phyloP scores from a whole-genome alignment of 2,888 invertebrate species.

The Rhagium mordax region DNA sequence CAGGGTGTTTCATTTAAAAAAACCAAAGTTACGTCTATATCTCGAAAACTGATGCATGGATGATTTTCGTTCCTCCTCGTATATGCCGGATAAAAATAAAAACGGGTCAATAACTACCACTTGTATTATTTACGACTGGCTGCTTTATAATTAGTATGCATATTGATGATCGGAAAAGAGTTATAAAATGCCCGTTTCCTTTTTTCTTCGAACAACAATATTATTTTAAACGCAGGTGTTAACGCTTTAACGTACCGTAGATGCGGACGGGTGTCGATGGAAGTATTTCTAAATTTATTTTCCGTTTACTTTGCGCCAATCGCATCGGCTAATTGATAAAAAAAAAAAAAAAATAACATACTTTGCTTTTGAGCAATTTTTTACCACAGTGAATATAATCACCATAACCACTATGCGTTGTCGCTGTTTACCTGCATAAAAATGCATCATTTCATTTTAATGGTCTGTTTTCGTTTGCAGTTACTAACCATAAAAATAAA shows the following conservation, averaged over 20 bases:
- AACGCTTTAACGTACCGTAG: background rate
- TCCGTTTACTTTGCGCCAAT: too few species aligned
- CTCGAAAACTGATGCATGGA: too few species aligned
- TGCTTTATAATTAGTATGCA: background rate
- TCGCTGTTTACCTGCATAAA: constrained; percentile 28
- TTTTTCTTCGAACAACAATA: constrained; percentile 1
- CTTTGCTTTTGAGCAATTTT: too few species aligned
- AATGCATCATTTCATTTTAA: constrained; percentile 7
- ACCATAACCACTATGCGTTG: background rate
- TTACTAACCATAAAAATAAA: constrained; percentile 35
- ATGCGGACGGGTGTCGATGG: background rate
- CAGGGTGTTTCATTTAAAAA: too few species aligned
- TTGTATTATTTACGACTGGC: background rate
- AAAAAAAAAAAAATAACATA: too few species aligned
- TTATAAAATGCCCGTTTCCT: constrained; percentile 13
- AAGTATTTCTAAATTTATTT: background rate
- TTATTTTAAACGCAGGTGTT: background rate
- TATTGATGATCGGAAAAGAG: background rate
- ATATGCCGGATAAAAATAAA: background rate
- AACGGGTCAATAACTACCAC: background rate
- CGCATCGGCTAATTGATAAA: too few species aligned
- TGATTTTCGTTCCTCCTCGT: too few species aligned
- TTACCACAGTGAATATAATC: too few species aligned
- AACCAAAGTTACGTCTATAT: too few species aligned
- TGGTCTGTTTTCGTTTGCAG: constrained; percentile 23